Evolutionary conservation across 2,113 vertebrate genomes (phyloP), one percentile per base, ranked within the genome.

Genomic region (Aepyceros melampus): DNA sequence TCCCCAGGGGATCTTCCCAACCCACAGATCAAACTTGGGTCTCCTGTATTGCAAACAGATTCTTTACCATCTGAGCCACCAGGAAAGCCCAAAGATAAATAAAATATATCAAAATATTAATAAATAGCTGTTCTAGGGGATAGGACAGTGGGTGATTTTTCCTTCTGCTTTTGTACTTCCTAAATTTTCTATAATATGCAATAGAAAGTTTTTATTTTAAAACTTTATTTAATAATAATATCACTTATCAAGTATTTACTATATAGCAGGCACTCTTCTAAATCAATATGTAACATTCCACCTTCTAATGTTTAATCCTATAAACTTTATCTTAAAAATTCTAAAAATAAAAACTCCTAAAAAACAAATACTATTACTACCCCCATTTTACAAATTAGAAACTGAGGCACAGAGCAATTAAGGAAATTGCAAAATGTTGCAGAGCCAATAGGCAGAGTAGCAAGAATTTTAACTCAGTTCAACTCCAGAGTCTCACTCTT

Each of bases 121-220:
- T 27, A 76, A 86, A 14, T 47, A 12, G 49, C 67, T 36, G 11
- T 6, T 83, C 40, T 85, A 27, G 45, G 3, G 2, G 2, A 55
- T 58, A 53, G 7, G 40, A 49, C 36, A 62, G 2, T 36, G 45
- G 2, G n/a, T 93, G 43, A 40, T 45, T 91, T 92, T 51, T 64
- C 36, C 78, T 94, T 76, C 74, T 87, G 12, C 58, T 67, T 90
- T 76, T 76, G 13, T 40, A 33, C 33, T 84, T 87, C 11, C 7
- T 87, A 53, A 40, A 53, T 96, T 94, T 89, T 90, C 58, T 83
- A 27, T 60, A 89, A 43, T 67, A 21, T 13, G 36, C 67, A 74
- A 74, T 74, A 74, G n/a, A 74, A 74, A 40, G 67, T 86, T 96
- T 93, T 49, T 89, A 87, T 62, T 95, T 96, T 67, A 95, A 93